A percentile compares a stretch with the other conserved stretches of the same genome.
Evolutionary conservation across 2,888 invertebrate genomes (phyloP).

Genomic region (Nephrotoma guestfalica): DNA sequence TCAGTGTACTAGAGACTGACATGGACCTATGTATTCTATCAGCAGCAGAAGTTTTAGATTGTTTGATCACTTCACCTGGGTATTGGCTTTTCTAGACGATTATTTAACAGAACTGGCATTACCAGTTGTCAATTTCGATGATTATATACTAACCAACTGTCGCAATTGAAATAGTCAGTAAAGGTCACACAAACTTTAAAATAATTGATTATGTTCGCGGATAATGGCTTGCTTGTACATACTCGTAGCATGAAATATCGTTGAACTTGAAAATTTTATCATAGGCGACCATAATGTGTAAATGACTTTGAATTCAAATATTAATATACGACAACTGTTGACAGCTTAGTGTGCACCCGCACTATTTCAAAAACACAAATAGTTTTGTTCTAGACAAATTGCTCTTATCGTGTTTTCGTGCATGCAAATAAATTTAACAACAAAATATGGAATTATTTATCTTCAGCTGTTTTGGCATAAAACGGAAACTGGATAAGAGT

Average conservation of each 20-base stretch:
- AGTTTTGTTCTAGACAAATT: background rate
- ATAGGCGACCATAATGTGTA: background rate
- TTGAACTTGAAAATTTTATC: background rate
- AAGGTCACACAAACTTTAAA: no score
- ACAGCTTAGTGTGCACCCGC: background rate
- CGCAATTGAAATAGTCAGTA: no score
- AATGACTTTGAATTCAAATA: background rate
- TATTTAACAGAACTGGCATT: no score
- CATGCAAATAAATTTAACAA: background rate
- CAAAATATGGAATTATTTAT: background rate
- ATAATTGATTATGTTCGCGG: background rate
- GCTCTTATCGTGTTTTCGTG: background rate
- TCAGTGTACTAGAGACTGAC: no score
- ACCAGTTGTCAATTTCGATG: no score
- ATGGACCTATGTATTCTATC: no score
- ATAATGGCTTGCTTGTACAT: background rate
- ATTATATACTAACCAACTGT: no score
- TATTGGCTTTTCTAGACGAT: no score
- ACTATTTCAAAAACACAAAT: background rate
- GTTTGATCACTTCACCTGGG: no score
- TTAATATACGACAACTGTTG: background rate
- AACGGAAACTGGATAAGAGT: background rate
- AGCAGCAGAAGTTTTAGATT: no score
- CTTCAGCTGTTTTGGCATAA: background rate
- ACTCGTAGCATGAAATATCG: background rate